A percentile compares a stretch with the other conserved stretches of the same genome.
These are phyloP conservation scores for Hydractinia echinata DNA, from an alignment of 30 jellyfish, hydroid and myxozoan species.

Conservation along the genomic window DNA sequence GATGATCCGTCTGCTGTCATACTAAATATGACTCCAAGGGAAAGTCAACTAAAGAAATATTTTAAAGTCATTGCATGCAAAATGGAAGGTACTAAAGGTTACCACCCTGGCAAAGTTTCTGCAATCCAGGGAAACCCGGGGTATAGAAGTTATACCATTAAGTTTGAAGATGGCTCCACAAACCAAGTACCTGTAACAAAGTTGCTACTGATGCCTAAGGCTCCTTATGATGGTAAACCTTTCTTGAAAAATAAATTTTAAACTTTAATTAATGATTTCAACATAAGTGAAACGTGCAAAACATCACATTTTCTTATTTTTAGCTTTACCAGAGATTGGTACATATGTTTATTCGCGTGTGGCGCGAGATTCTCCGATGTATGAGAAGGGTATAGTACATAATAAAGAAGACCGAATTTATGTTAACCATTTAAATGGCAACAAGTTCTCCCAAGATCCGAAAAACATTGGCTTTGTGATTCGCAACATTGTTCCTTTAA, in stretches of 20 bases:
- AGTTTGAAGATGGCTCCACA: slow-evolving; percentile 81
- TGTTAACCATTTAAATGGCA: slow-evolving; percentile 50
- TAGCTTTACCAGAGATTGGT: slow-evolving; percentile 82
- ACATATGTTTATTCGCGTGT: slow-evolving; percentile 67
- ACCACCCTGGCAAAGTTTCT: slow-evolving; percentile 74
- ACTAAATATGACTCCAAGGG: slow-evolving; percentile 64
- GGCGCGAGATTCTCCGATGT: slow-evolving; percentile 38
- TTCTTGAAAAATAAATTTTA: not conserved
- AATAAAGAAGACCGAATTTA: slow-evolving; percentile 47
- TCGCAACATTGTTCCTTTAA: slow-evolving; percentile 73
- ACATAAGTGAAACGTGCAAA: not conserved
- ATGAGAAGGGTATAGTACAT: slow-evolving; percentile 72
- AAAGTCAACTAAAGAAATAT: slow-evolving; percentile 38
- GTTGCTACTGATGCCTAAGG: slow-evolving; percentile 74
- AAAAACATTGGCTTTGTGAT: slow-evolving; percentile 62
- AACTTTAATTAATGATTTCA: not conserved
- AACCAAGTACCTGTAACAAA: slow-evolving; percentile 68
- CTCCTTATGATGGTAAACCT: slow-evolving; percentile 73
- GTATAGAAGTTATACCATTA: slow-evolving; percentile 53
- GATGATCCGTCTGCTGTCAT: slow-evolving; percentile 94
- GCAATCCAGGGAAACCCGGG: slow-evolving; percentile 52
- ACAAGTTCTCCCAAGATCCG: slow-evolving; percentile 44
- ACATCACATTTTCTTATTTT: not conserved
- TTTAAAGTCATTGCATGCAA: slow-evolving; percentile 42
- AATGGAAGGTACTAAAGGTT: slow-evolving; percentile 36